These are phyloP conservation scores for Euzophera pinguis DNA, from an alignment of 2,888 invertebrate species.

Conservation along the genomic window DNA sequence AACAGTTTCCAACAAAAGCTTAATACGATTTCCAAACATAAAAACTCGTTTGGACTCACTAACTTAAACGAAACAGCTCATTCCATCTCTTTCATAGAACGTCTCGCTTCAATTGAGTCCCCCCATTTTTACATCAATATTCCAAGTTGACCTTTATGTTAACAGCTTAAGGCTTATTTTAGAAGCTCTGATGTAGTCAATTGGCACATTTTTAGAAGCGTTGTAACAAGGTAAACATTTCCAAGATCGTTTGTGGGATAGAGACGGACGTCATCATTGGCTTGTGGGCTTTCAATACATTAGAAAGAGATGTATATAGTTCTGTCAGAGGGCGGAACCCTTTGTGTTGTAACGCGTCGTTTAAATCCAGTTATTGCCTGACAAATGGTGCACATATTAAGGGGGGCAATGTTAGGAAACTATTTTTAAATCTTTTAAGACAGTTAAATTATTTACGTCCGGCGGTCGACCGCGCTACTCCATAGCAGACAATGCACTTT, in stretches of 20 bases:
- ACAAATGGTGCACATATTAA: conserved; percentile 80
- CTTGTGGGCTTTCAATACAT: conserved; percentile 17
- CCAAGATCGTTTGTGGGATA: conserved; percentile 47
- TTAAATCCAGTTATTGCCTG: conserved; percentile 80
- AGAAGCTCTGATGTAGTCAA: conserved; percentile 22
- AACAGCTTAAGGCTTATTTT: conserved; percentile 26
- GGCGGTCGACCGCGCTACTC: conserved; percentile 66
- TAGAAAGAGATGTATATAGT: conserved; percentile 41
- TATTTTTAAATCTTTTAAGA: conserved; percentile 81
- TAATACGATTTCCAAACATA: conserved; percentile 80
- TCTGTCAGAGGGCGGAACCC: conserved; percentile 58
- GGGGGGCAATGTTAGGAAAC: conserved; percentile 79
- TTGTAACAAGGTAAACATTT: conserved; percentile 59
- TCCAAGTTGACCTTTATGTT: conserved; percentile 24
- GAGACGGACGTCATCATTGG: conserved; percentile 38
- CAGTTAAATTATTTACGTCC: conserved; percentile 79
- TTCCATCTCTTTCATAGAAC: conserved; percentile 59
- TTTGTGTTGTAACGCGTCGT: conserved; percentile 63
- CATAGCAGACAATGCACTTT: conserved; percentile 76
- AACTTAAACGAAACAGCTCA: conserved; percentile 72
- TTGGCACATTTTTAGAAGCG: conserved; percentile 52
- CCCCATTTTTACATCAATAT: conserved; percentile 41
- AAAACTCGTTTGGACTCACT: conserved; percentile 78
- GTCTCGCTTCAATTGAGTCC: conserved; percentile 69
- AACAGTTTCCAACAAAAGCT: conserved; percentile 79